A percentile compares a stretch with the other conserved stretches of the same genome.
Evolutionary conservation across 2,113 vertebrate species (phyloP).

Genomic region (Notarius lentiginosus): DNA sequence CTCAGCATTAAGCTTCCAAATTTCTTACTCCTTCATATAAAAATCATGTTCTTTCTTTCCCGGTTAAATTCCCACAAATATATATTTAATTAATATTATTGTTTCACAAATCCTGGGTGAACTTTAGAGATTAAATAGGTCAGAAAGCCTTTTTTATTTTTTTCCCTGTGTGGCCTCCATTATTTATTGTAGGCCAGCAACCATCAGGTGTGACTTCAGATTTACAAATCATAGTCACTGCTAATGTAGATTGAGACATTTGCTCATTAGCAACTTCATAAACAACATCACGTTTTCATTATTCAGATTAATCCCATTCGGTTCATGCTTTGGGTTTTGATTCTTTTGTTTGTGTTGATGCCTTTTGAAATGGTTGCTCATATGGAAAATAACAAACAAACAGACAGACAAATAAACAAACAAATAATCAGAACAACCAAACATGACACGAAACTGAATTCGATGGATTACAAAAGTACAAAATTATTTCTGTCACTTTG

Average conservation of each 20-base stretch:
- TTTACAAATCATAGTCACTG: conserved; percentile 21
- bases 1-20: not conserved
- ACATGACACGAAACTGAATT: not conserved
- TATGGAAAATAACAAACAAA: not conserved
- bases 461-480: not conserved
- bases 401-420: not conserved
- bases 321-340: conserved; percentile 31
- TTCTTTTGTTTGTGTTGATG: conserved; percentile 1
- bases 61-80: not conserved
- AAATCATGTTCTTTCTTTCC: not conserved
- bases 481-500: not conserved
- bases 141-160: not conserved
- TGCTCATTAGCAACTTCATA: conserved; percentile 29
- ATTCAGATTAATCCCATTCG: conserved; percentile 36
- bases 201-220: not conserved
- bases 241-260: conserved; percentile 19
- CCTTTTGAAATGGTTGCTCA: conserved; percentile 3
- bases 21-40: not conserved
- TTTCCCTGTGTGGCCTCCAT: not conserved
- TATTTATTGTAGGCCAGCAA: conserved; percentile 17
- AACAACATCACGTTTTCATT: conserved; percentile 19
- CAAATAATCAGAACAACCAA: not conserved
- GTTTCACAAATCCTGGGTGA: conserved; percentile 28
- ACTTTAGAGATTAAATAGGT: conserved; percentile 17
- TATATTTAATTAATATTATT: conserved; percentile 30